Conservation (phyloP, 2,797 vertebrate genomes). For the Psittacula echo region DNA sequence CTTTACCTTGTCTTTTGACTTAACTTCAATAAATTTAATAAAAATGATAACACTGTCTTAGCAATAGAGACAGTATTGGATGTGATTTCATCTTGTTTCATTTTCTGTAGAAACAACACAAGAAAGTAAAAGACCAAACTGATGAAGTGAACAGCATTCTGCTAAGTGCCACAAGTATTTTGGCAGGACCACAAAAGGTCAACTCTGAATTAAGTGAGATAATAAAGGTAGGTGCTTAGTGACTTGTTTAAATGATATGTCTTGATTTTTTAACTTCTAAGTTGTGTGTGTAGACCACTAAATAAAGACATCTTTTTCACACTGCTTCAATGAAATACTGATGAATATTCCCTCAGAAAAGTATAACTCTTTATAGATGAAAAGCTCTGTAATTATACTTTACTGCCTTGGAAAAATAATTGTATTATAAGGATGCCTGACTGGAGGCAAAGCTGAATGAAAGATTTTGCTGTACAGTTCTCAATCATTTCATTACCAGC, state of each 20-base stretch:
- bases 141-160: conserved; percentile 77
- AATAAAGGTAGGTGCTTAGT: conserved; percentile 81
- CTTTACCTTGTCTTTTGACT: not conserved
- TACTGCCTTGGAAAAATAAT: not conserved
- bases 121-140: conserved; percentile 72
- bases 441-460: not conserved
- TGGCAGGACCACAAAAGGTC: conserved; percentile 70
- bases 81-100: not conserved
- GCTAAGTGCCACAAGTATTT: conserved; percentile 60
- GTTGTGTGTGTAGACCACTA: not conserved
- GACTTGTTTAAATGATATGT: not conserved
- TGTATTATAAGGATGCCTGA: not conserved
- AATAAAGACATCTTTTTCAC: not conserved
- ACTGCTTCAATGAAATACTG: not conserved
- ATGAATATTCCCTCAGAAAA: not conserved
- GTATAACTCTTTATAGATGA: not conserved
- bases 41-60: not conserved
- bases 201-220: conserved; percentile 79
- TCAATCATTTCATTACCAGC: not conserved
- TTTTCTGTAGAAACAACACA: conserved; percentile 66
- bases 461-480: not conserved
- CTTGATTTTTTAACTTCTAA: not conserved
- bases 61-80: not conserved
- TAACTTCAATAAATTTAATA: not conserved
- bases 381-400: not conserved